Conservation (phyloP, 2,113 vertebrate species). For the Spizaetus ornatus region DNA sequence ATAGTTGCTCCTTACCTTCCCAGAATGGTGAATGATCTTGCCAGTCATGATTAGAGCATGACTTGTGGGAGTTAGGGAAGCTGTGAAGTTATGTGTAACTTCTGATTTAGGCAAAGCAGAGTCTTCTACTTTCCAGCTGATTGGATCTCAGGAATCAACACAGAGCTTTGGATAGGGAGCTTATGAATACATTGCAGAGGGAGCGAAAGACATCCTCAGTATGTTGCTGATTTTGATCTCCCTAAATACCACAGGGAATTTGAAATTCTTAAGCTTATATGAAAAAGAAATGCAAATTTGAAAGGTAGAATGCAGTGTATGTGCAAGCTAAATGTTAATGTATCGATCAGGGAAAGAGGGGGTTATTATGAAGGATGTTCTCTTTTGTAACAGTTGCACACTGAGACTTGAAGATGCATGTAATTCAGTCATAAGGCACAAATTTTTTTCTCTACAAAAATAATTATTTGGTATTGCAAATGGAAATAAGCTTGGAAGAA, state of each 20-base stretch:
- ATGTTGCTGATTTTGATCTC: neutral
- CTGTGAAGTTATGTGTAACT: neutral
- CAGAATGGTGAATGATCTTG: neutral
- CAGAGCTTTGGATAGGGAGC: neutral
- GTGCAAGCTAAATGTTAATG: neutral
- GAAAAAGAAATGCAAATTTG: neutral
- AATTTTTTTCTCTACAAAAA: neutral
- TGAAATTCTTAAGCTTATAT: neutral
- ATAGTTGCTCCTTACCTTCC: neutral
- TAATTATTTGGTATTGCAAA: neutral
- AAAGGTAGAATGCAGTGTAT: neutral
- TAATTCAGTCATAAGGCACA: neutral
- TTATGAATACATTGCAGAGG: neutral
- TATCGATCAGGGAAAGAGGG: neutral
- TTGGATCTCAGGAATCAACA: neutral
- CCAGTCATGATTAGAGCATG: neutral
- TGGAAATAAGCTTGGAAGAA: neutral
- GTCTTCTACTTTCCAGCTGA: neutral
- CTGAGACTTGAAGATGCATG: neutral
- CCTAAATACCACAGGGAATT: neutral
- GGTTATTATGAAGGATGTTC: neutral
- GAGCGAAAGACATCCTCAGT: neutral
- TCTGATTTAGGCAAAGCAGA: neutral
- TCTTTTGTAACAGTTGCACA: neutral
- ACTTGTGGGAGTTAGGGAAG: neutral